Conservation (phyloP, 2,888 invertebrate species). For the Meiosimyza decipiens region DNA sequence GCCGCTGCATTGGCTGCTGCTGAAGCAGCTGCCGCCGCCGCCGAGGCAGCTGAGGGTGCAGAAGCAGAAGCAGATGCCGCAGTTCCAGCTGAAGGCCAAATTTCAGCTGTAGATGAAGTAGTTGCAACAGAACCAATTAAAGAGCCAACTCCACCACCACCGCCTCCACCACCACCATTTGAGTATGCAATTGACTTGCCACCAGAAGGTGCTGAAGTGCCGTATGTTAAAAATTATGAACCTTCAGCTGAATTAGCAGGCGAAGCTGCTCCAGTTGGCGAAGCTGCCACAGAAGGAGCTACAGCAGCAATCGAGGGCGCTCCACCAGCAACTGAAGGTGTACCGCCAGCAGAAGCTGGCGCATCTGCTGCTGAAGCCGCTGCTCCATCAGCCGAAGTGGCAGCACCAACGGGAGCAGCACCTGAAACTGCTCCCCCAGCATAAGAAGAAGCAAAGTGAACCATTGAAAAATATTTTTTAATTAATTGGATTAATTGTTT, state of each 20-base stretch:
- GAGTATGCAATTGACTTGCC: conserved; percentile 66
- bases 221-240: conserved; percentile 66
- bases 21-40: conserved; percentile 45
- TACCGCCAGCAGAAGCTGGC: conserved; percentile 47
- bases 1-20: conserved; percentile 44
- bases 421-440: conserved; percentile 44
- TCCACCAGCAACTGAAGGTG: conserved; percentile 45
- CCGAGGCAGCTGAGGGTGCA: conserved; percentile 52
- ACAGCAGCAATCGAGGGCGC: conserved; percentile 46
- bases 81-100: conserved; percentile 52
- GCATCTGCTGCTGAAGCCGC: conserved; percentile 47
- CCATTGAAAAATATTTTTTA: too few relatives aligned
- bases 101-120: conserved; percentile 41
- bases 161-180: conserved; percentile 67
- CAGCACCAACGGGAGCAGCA: conserved; percentile 40
- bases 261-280: conserved; percentile 48
- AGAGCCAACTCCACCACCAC: conserved; percentile 60
- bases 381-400: conserved; percentile 47
- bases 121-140: conserved; percentile 51
- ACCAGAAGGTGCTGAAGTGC: conserved; percentile 67
- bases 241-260: conserved; percentile 51
- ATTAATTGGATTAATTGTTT: too few relatives aligned
- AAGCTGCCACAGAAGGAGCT: conserved; percentile 47
- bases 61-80: conserved; percentile 50
- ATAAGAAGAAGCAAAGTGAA: conserved; percentile 39